Base-by-base conservation (phyloP, 2,113 vertebrate species). In the Phalacrocorax pelagicus region DNA sequence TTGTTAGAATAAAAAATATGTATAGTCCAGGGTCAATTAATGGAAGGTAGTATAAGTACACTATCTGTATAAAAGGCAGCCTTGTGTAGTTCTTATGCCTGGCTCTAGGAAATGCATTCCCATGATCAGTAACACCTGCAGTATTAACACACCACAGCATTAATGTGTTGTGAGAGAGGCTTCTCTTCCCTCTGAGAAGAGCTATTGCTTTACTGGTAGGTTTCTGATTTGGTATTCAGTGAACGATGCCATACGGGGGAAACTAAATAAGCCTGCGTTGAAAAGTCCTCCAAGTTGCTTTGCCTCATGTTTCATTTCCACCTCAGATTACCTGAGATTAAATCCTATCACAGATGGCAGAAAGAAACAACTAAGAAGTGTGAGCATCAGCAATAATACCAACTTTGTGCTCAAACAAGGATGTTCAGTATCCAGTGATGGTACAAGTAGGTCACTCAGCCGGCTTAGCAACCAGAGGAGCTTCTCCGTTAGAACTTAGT, bases 301-400 rank as follows among this genome's bases (percentile, higher is more conserved):
- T 86, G 66, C 49, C 58, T 92, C 62, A 11, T 32, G 22, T 95
- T 96, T 90, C 86, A 42, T 87, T 96, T 81, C 89, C 74, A 73
- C 59, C 58, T 97, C 79, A 94, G 84, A 85, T 95, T 96, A 90
- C 84, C 52, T 66, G 51, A 94, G 74, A 97, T 97, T 96, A 92
- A 94, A 90, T 73, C 81, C 55, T 90, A 86, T 74, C 63, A 26
- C 3, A 3, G 26, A 46, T 78, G 51, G 51, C 67, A 92, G 59
- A 78, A 23, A 92, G 54, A 95, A 96, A 63, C 51, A 83, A 27
- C 73, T 73, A 62, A 5, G 34, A 67, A 80, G 16, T 15, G 90
- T 78, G 55, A 81, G 15, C 58, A 83, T 80, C 81, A 69, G 47
- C 81, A 83, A 83, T 80, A 92, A 91, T 80, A 74, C 38, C 42